phyloP scores from a whole-genome alignment of 2,113 vertebrate species.

The Notarius quadriscutis region DNA sequence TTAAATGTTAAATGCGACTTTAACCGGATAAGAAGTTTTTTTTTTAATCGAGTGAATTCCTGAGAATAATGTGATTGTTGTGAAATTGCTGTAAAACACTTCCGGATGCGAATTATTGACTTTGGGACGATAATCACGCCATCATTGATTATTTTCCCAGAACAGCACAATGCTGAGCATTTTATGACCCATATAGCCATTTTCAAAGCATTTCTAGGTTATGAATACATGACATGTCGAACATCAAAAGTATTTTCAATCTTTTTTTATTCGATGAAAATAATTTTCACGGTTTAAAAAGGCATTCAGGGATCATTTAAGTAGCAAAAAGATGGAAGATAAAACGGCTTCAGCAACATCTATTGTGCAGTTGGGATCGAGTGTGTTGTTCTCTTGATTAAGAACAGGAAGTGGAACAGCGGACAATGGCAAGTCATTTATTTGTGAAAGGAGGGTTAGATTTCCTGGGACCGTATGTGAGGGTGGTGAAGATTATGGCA shows the following conservation, averaged over 20 bases:
- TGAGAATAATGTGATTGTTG: too few relatives aligned
- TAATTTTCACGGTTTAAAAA: neutral
- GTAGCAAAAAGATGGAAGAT: neutral
- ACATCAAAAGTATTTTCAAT: neutral
- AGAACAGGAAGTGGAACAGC: conserved; percentile 11
- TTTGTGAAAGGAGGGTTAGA: neutral
- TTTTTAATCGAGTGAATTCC: too few relatives aligned
- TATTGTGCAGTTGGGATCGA: neutral
- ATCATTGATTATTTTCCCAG: neutral
- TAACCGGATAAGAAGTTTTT: too few relatives aligned
- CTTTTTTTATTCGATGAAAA: neutral
- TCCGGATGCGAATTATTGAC: too few relatives aligned
- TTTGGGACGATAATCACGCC: neutral
- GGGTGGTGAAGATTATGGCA: conserved; percentile 8
- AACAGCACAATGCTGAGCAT: neutral
- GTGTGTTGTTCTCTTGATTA: conserved; percentile 18
- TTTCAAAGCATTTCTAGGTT: neutral
- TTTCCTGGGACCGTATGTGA: conserved; percentile 1
- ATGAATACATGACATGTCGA: neutral
- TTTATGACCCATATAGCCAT: neutral
- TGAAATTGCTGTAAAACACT: too few relatives aligned
- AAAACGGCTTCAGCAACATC: neutral
- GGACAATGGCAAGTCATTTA: conserved; percentile 36
- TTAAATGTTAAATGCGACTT: too few relatives aligned
- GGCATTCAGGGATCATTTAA: neutral